Evolutionary conservation across 2,113 vertebrate species (phyloP).

Genomic region (Leucopternis melanops): DNA sequence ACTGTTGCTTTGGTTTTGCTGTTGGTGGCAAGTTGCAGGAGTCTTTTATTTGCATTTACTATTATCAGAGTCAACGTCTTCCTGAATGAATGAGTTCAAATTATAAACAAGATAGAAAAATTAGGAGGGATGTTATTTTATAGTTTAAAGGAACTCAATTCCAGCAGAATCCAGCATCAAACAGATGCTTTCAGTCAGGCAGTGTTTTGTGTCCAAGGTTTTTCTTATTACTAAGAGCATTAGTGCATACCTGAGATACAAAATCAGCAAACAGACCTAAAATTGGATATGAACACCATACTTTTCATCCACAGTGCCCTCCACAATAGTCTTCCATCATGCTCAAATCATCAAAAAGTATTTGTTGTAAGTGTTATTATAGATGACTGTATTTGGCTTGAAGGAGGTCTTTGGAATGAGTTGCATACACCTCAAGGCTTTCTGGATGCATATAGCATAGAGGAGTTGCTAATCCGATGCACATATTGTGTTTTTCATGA

Average conservation of each 20-base stretch:
- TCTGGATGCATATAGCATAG: neutral
- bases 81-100: conserved; percentile 59
- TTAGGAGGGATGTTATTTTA: conserved; percentile 74
- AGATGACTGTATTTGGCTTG: neutral
- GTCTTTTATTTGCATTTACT: conserved; percentile 17
- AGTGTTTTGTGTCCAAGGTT: neutral
- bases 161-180: neutral
- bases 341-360: neutral
- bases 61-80: neutral
- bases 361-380: neutral
- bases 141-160: neutral
- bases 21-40: conserved; percentile 66
- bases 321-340: neutral
- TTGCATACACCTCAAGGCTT: neutral
- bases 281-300: neutral
- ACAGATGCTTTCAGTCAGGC: neutral
- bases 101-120: conserved; percentile 73
- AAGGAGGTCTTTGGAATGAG: neutral
- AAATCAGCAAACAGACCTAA: neutral
- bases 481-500: neutral
- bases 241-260: neutral
- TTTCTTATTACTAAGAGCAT: neutral
- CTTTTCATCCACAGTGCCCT: neutral
- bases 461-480: neutral
- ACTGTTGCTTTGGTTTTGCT: conserved; percentile 78